Conservation (phyloP, 2,797 vertebrate genomes). For the Sardinella longiceps region DNA sequence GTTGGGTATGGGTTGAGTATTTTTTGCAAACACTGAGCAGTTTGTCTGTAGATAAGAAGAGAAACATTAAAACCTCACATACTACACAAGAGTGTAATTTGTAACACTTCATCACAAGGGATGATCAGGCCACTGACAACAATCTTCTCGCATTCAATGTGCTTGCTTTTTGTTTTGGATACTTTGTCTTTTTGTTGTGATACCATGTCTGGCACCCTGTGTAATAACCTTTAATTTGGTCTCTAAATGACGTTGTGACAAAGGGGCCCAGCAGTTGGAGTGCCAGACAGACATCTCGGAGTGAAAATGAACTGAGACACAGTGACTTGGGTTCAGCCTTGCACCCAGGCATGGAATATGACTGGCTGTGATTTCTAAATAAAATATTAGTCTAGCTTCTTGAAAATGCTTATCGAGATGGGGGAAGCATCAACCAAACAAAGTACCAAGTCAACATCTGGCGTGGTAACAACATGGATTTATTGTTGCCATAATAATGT, state of each 20-base stretch:
- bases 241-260: not conserved
- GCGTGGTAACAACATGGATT: not conserved
- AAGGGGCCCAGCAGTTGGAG: not conserved
- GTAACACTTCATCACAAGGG: not conserved
- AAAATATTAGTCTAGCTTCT: not conserved
- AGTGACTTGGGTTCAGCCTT: not conserved
- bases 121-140: not conserved
- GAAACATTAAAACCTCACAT: not conserved
- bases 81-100: not conserved
- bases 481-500: not conserved
- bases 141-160: not conserved
- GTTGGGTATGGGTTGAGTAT: not conserved
- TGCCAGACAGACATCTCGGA: not conserved
- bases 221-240: slow-evolving; percentile 10
- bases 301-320: not conserved
- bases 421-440: not conserved
- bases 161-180: not conserved
- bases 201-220: not conserved
- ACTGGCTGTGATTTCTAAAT: slow-evolving; percentile 4
- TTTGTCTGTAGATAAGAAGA: not conserved
- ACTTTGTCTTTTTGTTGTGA: slow-evolving; percentile 20
- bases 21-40: not conserved
- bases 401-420: not conserved
- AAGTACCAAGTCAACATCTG: slow-evolving; percentile 5
- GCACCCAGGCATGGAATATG: not conserved